phyloP scores from a whole-genome alignment of 2,113 vertebrate species.

The Mustela lutreola region DNA sequence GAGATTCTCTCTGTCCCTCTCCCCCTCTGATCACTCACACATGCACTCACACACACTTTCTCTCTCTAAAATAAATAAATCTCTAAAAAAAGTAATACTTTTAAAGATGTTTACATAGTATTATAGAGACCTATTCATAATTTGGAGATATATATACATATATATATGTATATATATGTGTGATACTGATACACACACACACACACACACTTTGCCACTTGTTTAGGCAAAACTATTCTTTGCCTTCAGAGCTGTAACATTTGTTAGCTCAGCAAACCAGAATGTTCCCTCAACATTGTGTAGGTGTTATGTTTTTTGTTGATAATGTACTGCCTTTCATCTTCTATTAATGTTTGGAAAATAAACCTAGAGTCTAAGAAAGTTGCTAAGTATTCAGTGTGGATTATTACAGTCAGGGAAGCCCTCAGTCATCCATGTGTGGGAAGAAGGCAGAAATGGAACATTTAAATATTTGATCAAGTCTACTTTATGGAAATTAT shows the following conservation, averaged over 20 bases:
- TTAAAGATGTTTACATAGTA: neutral
- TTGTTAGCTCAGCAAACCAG: constrained; percentile 57
- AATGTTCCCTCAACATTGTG: constrained; percentile 56
- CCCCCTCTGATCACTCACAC: neutral
- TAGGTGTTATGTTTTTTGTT: constrained; percentile 68
- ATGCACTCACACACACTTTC: neutral
- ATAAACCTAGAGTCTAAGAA: neutral
- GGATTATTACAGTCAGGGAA: constrained; percentile 9
- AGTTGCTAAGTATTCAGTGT: neutral
- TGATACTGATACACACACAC: neutral
- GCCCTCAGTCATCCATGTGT: neutral
- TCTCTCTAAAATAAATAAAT: neutral
- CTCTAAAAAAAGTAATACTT: neutral
- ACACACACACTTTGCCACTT: constrained; percentile 12
- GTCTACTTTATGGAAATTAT: neutral
- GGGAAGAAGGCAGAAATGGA: neutral
- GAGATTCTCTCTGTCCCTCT: neutral
- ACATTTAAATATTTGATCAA: neutral
- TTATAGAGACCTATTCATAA: constrained; percentile 15
- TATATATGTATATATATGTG: neutral
- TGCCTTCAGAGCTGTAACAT: constrained; percentile 50
- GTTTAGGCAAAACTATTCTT: constrained; percentile 66
- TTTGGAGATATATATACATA: neutral
- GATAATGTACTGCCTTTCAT: constrained; percentile 67
- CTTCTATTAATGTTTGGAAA: constrained; percentile 56